A percentile compares a stretch with the other conserved stretches of the same genome.
Evolutionary conservation across 2,797 vertebrate species (phyloP).

Genomic region (Aulostomus chinensis): DNA sequence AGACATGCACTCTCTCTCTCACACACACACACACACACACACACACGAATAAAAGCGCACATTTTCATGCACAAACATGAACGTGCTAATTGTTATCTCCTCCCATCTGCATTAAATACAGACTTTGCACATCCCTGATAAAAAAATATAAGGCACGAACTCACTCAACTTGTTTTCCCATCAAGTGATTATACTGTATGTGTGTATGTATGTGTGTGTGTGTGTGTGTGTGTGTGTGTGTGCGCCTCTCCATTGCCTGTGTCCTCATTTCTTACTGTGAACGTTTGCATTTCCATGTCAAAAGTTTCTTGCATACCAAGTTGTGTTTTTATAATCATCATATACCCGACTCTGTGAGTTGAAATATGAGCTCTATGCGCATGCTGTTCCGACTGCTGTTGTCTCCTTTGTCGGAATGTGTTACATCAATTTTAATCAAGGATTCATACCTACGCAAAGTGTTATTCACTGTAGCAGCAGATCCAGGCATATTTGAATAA

Average conservation of each 20-base stretch:
- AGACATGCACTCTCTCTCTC: neutral
- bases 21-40: neutral
- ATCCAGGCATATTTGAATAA: slow-evolving; percentile 74
- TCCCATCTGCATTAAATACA: slow-evolving; percentile 66
- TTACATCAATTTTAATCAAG: slow-evolving; percentile 63
- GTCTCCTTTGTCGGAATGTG: slow-evolving; percentile 59
- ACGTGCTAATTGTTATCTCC: slow-evolving; percentile 30
- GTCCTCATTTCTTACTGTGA: slow-evolving; percentile 38
- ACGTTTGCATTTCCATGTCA: slow-evolving; percentile 61
- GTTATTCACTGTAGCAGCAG: slow-evolving; percentile 70
- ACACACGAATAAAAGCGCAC: neutral
- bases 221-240: slow-evolving; percentile 14
- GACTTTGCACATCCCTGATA: slow-evolving; percentile 70
- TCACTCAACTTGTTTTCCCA: slow-evolving; percentile 46
- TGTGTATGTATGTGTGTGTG: slow-evolving; percentile 16
- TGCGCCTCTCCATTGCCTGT: slow-evolving; percentile 13
- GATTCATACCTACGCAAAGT: slow-evolving; percentile 66
- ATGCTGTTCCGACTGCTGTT: slow-evolving; percentile 36
- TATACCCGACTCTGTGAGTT: slow-evolving; percentile 38
- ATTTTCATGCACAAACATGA: slow-evolving; percentile 4
- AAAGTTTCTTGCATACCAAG: slow-evolving; percentile 57
- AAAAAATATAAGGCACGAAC: slow-evolving; percentile 55
- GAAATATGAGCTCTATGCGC: slow-evolving; percentile 31
- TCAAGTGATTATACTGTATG: slow-evolving; percentile 19
- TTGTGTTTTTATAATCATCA: slow-evolving; percentile 48